Evolutionary conservation across 2,797 vertebrate genomes (phyloP).

Genomic region (Neoniphon sammara): DNA sequence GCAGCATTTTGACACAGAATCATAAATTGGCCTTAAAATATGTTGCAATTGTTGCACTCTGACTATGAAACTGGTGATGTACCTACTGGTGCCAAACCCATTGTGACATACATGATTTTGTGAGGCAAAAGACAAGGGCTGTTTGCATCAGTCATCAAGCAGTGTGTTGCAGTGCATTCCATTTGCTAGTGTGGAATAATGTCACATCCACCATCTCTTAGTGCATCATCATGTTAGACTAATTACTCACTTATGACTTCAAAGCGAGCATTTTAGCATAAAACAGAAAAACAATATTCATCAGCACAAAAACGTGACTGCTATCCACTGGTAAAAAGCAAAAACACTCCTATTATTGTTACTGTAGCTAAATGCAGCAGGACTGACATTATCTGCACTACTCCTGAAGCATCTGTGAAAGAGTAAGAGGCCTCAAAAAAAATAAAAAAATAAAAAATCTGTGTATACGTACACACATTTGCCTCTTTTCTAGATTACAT

Average conservation of each 20-base stretch:
- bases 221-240: not conserved
- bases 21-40: too few relatives aligned
- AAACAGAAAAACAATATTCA: not conserved
- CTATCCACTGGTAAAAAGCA: not conserved
- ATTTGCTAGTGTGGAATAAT: not conserved
- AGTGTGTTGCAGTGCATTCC: not conserved
- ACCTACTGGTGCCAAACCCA: not conserved
- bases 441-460: constrained; percentile 7
- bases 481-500: not conserved
- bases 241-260: not conserved
- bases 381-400: not conserved
- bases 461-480: constrained; percentile 5
- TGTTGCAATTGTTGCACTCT: not conserved
- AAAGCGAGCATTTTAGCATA: constrained; percentile 14
- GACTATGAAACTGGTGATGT: not conserved
- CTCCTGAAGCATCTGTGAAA: constrained; percentile 32
- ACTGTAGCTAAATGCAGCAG: not conserved
- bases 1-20: too few relatives aligned
- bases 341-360: not conserved
- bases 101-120: not conserved
- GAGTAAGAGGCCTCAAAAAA: not conserved
- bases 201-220: not conserved
- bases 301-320: not conserved
- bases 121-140: constrained; percentile 1
- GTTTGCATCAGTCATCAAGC: not conserved